Conservation (phyloP, 2,888 invertebrate genomes). For the Hypomecis punctinalis region DNA sequence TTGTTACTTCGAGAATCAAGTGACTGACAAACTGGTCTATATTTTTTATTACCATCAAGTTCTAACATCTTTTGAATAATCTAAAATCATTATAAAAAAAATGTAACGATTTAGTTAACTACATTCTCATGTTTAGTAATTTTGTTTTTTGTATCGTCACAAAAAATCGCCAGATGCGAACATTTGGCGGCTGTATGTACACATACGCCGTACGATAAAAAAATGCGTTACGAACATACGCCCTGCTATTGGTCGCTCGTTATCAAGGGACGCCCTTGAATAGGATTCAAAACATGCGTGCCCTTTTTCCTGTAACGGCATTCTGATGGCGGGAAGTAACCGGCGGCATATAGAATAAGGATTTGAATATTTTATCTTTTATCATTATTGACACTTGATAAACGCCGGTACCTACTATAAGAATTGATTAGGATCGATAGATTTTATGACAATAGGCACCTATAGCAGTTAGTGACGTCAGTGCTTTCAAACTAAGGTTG, state of each 20-base stretch:
- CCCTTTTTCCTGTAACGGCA: conserved; percentile 62
- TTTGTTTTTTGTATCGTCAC: neutral
- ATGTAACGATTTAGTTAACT: no score
- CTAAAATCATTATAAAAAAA: no score
- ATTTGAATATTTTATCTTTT: conserved; percentile 13
- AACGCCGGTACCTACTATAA: conserved; percentile 6
- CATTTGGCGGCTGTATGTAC: conserved; percentile 17
- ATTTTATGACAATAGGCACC: neutral
- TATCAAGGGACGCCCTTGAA: conserved; percentile 77
- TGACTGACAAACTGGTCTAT: no score
- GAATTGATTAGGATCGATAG: conserved; percentile 12
- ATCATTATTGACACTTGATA: conserved; percentile 4
- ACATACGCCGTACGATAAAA: conserved; percentile 42
- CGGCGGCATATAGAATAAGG: conserved; percentile 1
- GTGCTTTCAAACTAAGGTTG: conserved; percentile 4
- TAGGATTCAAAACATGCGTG: conserved; percentile 60
- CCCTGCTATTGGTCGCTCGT: conserved; percentile 71
- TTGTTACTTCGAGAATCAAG: no score
- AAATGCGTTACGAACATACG: conserved; percentile 68
- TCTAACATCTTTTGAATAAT: no score
- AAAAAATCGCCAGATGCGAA: conserved; percentile 29
- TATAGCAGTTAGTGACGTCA: conserved; percentile 11
- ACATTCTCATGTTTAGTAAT: neutral
- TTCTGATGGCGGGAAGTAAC: conserved; percentile 17
- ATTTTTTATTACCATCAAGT: no score